Conservation (phyloP, 2,888 invertebrate species). For the Patella caerulea region DNA sequence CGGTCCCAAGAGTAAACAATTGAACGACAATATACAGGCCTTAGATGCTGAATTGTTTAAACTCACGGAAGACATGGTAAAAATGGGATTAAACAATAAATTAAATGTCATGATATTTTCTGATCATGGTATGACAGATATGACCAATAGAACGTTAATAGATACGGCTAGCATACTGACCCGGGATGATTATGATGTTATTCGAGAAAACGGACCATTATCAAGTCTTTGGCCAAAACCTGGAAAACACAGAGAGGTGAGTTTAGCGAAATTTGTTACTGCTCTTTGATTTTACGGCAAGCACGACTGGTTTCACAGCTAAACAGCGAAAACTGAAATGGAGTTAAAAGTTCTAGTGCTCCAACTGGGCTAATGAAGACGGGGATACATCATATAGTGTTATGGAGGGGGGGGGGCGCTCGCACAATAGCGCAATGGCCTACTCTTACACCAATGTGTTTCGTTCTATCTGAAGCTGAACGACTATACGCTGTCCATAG, state of each 20-base stretch:
- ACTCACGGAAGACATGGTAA: conserved; percentile 33
- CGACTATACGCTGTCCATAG: no score
- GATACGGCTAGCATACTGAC: conserved; percentile 40
- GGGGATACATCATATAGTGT: no score
- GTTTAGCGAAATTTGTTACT: background rate
- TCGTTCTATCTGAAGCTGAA: no score
- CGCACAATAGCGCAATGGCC: no score
- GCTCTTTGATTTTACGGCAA: no score
- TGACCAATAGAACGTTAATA: conserved; percentile 36
- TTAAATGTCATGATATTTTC: conserved; percentile 50
- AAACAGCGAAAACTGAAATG: no score
- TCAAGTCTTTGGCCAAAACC: conserved; percentile 47
- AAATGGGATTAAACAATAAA: conserved; percentile 25
- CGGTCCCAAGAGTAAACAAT: conserved; percentile 40
- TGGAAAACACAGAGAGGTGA: conserved; percentile 40
- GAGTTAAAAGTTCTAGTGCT: no score
- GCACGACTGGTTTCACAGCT: no score
- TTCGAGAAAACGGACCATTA: conserved; percentile 37
- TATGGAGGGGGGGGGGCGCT: no score
- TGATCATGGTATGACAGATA: conserved; percentile 51
- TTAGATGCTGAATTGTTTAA: conserved; percentile 39
- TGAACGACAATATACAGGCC: conserved; percentile 36
- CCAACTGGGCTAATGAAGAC: no score
- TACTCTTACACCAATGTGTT: no score
- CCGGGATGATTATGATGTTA: conserved; percentile 32